Conservation (phyloP, 2,113 vertebrate genomes). For the Struthidea cinerea region DNA sequence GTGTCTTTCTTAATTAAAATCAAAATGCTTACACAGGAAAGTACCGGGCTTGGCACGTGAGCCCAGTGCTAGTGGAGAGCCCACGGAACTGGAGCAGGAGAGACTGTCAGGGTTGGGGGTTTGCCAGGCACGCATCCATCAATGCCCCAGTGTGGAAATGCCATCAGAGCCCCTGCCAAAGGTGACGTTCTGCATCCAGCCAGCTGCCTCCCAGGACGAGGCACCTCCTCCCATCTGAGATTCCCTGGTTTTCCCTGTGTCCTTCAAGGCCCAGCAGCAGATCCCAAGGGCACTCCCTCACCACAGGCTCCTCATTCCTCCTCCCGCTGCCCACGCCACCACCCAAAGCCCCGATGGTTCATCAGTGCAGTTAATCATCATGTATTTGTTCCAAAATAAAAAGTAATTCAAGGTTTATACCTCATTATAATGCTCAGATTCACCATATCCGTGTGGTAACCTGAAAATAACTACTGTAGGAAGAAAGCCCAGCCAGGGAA, state of each 20-base stretch:
- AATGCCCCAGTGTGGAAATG: neutral
- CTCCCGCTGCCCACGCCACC: rapidly evolving
- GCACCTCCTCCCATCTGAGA: rapidly evolving
- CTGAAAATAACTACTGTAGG: neutral
- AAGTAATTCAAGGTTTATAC: neutral
- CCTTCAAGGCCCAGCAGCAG: neutral
- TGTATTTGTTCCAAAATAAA: neutral
- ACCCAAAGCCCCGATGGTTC: rapidly evolving
- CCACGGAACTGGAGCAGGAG: neutral
- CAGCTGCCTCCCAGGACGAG: rapidly evolving
- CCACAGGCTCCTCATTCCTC: neutral
- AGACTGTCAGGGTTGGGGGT: neutral
- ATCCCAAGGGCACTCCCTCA: rapidly evolving
- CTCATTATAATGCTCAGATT: neutral
- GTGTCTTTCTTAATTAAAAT: conserved; percentile 50
- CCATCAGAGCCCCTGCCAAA: rapidly evolving
- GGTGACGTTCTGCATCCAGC: neutral
- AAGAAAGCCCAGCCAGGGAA: neutral
- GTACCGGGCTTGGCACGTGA: neutral
- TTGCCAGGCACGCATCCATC: neutral
- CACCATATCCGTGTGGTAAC: rapidly evolving
- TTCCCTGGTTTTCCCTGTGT: rapidly evolving
- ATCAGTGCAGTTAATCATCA: rapidly evolving
- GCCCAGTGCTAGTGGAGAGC: neutral
- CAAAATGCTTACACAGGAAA: conserved; percentile 1